These are phyloP conservation scores for Arvicola amphibius DNA, from an alignment of 2,797 vertebrate species.

Conservation along the genomic window DNA sequence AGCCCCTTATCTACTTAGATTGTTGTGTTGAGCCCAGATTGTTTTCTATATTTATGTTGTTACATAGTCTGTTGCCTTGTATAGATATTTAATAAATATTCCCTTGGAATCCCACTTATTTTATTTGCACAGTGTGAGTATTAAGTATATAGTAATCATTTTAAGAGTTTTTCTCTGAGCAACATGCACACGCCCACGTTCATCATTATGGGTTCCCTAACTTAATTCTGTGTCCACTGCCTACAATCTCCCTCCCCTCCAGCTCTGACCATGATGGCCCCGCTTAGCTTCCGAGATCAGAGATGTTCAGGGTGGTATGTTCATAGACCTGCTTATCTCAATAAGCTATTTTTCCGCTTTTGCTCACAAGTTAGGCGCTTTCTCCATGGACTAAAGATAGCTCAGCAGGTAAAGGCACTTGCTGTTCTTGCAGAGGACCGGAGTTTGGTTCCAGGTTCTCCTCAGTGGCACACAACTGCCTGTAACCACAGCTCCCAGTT, in stretches of 20 bases:
- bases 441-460: background rate
- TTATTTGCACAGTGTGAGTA: slow-evolving; percentile 44
- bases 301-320: background rate
- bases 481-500: background rate
- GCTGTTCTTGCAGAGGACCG: background rate
- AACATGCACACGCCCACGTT: slow-evolving; percentile 4
- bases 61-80: background rate
- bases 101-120: background rate
- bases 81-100: background rate
- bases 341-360: slow-evolving; percentile 5
- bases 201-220: background rate
- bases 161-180: slow-evolving; percentile 37
- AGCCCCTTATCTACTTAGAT: background rate
- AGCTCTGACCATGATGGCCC: background rate
- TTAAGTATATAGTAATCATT: slow-evolving; percentile 22
- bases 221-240: background rate
- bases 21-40: background rate
- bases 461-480: background rate
- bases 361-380: background rate
- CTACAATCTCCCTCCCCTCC: background rate
- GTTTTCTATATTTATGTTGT: slow-evolving; percentile 36
- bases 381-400: background rate
- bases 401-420: background rate
- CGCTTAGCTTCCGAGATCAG: background rate
- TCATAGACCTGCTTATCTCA: background rate